A percentile compares a stretch with the other conserved stretches of the same genome.
These are phyloP conservation scores for Stenoptilia bipunctidactyla DNA, from an alignment of 2,888 invertebrate genomes.

Conservation along the genomic window DNA sequence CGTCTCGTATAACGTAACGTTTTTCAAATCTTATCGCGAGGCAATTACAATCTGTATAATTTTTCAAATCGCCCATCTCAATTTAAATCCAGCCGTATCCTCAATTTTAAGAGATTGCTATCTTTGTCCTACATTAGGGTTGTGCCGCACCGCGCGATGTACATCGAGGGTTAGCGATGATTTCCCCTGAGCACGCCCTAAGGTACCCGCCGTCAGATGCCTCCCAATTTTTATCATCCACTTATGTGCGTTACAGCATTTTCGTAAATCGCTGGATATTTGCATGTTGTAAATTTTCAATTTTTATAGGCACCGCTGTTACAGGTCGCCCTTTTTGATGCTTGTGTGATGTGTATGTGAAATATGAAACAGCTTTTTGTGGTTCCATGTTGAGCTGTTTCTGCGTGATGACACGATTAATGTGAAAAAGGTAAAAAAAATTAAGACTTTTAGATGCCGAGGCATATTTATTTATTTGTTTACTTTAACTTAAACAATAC, in stretches of 20 bases:
- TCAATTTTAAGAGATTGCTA: slow-evolving; percentile 1
- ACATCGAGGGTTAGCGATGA: neutral
- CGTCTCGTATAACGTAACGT: neutral
- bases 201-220: slow-evolving; percentile 22
- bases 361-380: too few species aligned
- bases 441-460: too few species aligned
- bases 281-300: neutral
- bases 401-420: too few species aligned
- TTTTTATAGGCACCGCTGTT: neutral
- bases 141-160: neutral
- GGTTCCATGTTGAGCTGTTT: too few species aligned
- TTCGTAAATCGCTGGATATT: slow-evolving; percentile 28
- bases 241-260: slow-evolving; percentile 34
- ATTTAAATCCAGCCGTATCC: neutral
- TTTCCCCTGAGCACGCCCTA: neutral
- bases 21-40: neutral
- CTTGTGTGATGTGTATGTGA: too few species aligned
- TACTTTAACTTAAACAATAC: too few species aligned
- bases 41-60: slow-evolving; percentile 1
- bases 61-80: neutral
- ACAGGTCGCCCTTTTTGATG: too few species aligned
- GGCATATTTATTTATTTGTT: too few species aligned
- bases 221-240: slow-evolving; percentile 56
- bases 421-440: too few species aligned
- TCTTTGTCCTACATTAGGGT: neutral